Conservation (phyloP, 2,888 invertebrate genomes). For the Argynnis bischoffii region DNA sequence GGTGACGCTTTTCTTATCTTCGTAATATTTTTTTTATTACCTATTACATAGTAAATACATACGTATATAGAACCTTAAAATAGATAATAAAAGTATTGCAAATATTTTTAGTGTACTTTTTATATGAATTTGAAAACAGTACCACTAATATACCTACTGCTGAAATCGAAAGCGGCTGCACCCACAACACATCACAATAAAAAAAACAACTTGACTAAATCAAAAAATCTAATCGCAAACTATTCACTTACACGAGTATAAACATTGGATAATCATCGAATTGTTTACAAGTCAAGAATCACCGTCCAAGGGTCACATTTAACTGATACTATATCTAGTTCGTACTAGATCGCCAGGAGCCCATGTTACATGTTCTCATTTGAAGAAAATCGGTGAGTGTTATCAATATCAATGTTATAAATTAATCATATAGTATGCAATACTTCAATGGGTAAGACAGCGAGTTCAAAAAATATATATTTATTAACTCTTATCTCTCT, state of each 20-base stretch:
- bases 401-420: constrained; percentile 23
- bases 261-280: constrained; percentile 29
- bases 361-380: constrained; percentile 37
- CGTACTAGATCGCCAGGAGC: constrained; percentile 58
- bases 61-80: too few species aligned
- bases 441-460: background rate
- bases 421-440: constrained; percentile 3
- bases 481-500: too few species aligned
- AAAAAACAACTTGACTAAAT: constrained; percentile 10
- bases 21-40: too few species aligned
- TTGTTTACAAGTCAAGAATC: constrained; percentile 26
- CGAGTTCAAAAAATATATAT: too few species aligned
- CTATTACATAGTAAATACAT: too few species aligned
- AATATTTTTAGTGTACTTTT: background rate
- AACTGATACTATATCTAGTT: constrained; percentile 48
- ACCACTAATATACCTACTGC: background rate
- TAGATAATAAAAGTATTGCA: too few species aligned
- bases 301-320: constrained; percentile 48
- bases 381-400: constrained; percentile 39
- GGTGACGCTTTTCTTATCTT: too few species aligned
- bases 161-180: constrained; percentile 3
- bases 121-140: too few species aligned
- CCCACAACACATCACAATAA: constrained; percentile 5
- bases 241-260: constrained; percentile 28
- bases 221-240: constrained; percentile 13